These are phyloP conservation scores for Drosophila rufa DNA, from an alignment of 1,140 invertebrate genomes.

Conservation along the genomic window DNA sequence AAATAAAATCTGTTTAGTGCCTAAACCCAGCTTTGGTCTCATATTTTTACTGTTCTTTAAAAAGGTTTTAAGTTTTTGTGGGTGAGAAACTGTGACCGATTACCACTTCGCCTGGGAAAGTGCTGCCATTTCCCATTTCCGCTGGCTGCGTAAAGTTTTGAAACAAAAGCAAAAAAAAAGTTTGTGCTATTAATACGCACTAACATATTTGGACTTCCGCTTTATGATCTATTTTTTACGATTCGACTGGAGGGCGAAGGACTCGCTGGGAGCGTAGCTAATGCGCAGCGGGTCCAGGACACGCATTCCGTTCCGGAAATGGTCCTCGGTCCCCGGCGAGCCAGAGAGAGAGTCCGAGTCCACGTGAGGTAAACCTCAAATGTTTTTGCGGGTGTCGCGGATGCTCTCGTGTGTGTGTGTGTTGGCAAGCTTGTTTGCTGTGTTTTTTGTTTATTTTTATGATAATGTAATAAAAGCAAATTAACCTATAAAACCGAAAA, in stretches of 20 bases:
- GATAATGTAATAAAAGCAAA: constrained; percentile 84
- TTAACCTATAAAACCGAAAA: constrained; percentile 83
- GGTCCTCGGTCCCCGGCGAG: constrained; percentile 23
- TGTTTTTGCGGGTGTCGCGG: constrained; percentile 49
- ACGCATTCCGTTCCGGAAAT: constrained; percentile 51
- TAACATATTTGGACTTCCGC: constrained; percentile 56
- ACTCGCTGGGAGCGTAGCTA: constrained; percentile 40
- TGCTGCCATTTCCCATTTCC: constrained; percentile 15
- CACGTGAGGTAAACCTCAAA: constrained; percentile 65
- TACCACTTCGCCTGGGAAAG: constrained; percentile 8
- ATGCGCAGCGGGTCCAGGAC: constrained; percentile 51
- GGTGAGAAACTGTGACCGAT: constrained; percentile 5
- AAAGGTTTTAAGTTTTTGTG: constrained; percentile 10
- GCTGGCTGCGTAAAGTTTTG: constrained; percentile 20
- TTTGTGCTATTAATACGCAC: constrained; percentile 41
- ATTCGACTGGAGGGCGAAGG: constrained; percentile 26
- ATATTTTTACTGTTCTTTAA: constrained; percentile 30
- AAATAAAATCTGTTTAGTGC: neutral
- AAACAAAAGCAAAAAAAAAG: constrained; percentile 22
- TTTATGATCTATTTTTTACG: constrained; percentile 71
- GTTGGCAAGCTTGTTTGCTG: constrained; percentile 55
- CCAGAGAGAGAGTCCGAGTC: constrained; percentile 7
- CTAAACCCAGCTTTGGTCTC: neutral
- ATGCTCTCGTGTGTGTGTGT: constrained; percentile 19
- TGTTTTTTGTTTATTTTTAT: constrained; percentile 68